Evolutionary conservation across 1,140 invertebrate species (phyloP).

Genomic region (Pseudobourletiella spinata): DNA sequence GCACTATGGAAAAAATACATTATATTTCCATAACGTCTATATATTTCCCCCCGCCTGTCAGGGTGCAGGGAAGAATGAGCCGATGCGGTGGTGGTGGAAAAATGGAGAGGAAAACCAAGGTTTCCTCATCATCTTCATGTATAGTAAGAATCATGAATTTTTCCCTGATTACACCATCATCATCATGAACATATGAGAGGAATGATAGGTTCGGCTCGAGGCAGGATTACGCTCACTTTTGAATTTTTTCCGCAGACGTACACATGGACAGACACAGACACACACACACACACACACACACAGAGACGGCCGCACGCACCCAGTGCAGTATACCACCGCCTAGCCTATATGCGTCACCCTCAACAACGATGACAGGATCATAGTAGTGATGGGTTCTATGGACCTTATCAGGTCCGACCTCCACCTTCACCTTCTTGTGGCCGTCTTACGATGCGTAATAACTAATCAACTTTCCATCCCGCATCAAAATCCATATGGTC

Average conservation of each 20-base stretch:
- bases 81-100: not conserved
- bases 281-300: not conserved
- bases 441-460: too few relatives aligned
- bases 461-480: constrained; percentile 1
- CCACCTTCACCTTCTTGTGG: constrained; percentile 3
- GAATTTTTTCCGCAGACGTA: not conserved
- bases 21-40: too few relatives aligned
- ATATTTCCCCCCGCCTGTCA: too few relatives aligned
- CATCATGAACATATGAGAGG: not conserved
- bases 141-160: too few relatives aligned
- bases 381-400: too few relatives aligned
- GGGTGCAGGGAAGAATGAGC: too few relatives aligned
- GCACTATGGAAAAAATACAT: not conserved
- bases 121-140: constrained; percentile 1
- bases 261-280: not conserved
- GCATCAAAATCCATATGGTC: not conserved
- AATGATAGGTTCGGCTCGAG: constrained; percentile 2
- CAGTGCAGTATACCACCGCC: not conserved
- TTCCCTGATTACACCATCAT: not conserved
- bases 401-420: not conserved
- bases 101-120: not conserved
- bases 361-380: not conserved
- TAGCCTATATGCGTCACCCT: not conserved
- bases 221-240: not conserved
- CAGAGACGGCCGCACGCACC: not conserved